Percentiles rank a stretch among this genome's conserved stretches.
Evolutionary conservation across 2,888 invertebrate species (phyloP).

Genomic region (Epinotia ramella): DNA sequence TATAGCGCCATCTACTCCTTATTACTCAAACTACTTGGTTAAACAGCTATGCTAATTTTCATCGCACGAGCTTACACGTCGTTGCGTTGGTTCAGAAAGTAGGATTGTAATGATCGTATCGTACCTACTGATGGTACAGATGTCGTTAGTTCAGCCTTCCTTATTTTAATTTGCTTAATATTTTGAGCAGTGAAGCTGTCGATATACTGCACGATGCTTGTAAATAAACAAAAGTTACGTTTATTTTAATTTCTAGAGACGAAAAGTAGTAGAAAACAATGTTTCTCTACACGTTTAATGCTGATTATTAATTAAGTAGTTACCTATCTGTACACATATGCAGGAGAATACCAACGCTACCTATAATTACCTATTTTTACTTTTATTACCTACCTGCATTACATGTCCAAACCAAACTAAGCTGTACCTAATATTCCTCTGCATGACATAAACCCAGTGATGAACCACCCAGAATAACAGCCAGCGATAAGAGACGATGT

Average conservation of each 20-base stretch:
- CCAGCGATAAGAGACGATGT: constrained; percentile 11
- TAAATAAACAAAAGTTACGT: not conserved
- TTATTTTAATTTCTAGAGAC: not conserved
- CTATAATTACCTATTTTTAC: no score
- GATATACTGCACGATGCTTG: constrained; percentile 32
- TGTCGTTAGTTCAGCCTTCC: constrained; percentile 26
- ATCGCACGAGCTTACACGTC: not conserved
- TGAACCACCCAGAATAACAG: not conserved
- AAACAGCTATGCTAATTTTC: not conserved
- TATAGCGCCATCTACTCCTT: not conserved
- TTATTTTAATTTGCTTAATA: constrained; percentile 10
- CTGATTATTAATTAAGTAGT: not conserved
- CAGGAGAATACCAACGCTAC: no score
- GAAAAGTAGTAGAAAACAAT: not conserved
- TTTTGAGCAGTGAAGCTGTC: constrained; percentile 40
- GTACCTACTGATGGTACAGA: not conserved
- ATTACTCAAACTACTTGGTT: not conserved
- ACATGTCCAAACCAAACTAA: not conserved
- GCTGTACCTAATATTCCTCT: not conserved
- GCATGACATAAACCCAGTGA: not conserved
- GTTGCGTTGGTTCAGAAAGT: not conserved
- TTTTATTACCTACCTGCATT: not conserved
- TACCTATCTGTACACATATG: no score
- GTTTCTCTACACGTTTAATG: not conserved
- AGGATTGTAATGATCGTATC: not conserved